These are phyloP conservation scores for Micrasema longulum DNA, from an alignment of 1,140 invertebrate species.

Conservation along the genomic window DNA sequence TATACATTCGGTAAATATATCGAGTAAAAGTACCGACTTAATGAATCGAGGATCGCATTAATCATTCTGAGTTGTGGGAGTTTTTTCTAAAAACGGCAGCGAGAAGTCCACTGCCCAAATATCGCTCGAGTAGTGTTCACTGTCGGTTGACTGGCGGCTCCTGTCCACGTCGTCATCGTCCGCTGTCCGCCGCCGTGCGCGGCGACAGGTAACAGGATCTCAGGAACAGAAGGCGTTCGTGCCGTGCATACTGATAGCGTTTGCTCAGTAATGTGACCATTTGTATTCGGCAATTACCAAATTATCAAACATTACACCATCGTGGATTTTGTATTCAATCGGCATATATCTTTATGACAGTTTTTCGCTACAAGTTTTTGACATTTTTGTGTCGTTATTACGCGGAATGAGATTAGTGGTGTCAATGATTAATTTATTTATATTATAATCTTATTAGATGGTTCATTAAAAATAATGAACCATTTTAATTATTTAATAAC, in stretches of 20 bases:
- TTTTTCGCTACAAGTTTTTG: no score
- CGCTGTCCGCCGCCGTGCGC: neutral
- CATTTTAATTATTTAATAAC: no score
- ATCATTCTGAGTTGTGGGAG: neutral
- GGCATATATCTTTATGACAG: slow-evolving; percentile 17
- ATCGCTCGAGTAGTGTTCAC: neutral
- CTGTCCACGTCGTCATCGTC: neutral
- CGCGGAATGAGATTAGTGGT: slow-evolving; percentile 5
- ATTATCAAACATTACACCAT: slow-evolving; percentile 20
- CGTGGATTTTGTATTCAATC: neutral
- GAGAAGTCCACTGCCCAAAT: no score
- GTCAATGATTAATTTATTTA: no score
- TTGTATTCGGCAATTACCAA: slow-evolving; percentile 36
- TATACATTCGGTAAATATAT: no score
- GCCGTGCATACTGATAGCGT: neutral
- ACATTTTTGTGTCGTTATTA: no score
- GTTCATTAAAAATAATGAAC: no score
- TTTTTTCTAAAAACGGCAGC: no score
- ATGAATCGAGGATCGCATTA: neutral
- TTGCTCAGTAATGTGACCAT: slow-evolving; percentile 21
- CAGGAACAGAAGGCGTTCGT: slow-evolving; percentile 12
- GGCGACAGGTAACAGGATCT: slow-evolving; percentile 16
- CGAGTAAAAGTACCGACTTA: no score
- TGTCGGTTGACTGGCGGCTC: neutral
- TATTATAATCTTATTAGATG: no score